A percentile compares a stretch with the other conserved stretches of the same genome.
phyloP scores from a whole-genome alignment of 2,113 vertebrate species.

The Ariopsis seemanni region DNA sequence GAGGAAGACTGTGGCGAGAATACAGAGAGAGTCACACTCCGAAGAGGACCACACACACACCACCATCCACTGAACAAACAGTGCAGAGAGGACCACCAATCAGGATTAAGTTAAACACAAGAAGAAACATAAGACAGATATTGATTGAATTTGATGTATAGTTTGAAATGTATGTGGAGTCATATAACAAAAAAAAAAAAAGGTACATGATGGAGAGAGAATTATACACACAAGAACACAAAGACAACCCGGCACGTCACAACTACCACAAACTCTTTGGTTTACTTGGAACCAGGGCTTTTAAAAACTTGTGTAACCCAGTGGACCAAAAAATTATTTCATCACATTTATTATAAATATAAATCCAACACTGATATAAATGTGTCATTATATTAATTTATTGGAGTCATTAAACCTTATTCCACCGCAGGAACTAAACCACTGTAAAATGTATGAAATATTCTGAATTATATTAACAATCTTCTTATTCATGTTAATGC shows the following conservation, averaged over 20 bases:
- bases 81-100: not conserved
- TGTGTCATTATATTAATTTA: not conserved
- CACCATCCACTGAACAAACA: not conserved
- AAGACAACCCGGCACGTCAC: not conserved
- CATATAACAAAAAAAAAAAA: not conserved
- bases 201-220: not conserved
- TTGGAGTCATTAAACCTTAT: not conserved
- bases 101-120: not conserved
- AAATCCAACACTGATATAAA: not conserved
- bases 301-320: not conserved
- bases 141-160: not conserved
- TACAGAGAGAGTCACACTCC: not conserved
- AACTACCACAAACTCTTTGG: not conserved
- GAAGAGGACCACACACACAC: conserved; percentile 16
- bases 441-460: not conserved
- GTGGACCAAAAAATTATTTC: not conserved
- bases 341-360: not conserved
- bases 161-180: not conserved
- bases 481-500: not conserved
- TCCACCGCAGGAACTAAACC: not conserved
- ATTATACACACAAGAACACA: not conserved
- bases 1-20: conserved; percentile 80
- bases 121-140: not conserved
- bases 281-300: not conserved
- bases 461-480: not conserved